These are phyloP conservation scores for Plectrocnemia conspersa DNA, from an alignment of 1,140 invertebrate species.

Conservation along the genomic window DNA sequence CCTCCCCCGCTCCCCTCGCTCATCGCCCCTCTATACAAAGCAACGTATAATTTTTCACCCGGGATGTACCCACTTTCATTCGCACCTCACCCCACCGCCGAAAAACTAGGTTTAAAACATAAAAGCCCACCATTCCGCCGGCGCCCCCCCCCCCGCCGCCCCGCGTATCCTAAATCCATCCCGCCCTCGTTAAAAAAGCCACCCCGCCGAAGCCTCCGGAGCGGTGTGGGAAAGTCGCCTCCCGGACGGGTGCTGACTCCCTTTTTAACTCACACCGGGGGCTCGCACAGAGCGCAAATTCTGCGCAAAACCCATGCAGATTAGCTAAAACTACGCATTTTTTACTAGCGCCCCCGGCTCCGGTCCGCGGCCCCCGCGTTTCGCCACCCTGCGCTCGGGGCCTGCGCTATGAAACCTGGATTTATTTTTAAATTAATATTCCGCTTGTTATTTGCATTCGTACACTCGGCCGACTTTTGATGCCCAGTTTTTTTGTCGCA, in stretches of 20 bases:
- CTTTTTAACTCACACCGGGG: constrained; percentile 20
- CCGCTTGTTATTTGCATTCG: constrained; percentile 34
- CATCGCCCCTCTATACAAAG: constrained; percentile 20
- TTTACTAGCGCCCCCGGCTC: constrained; percentile 42
- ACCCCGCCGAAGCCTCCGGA: constrained; percentile 13
- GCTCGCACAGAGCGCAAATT: constrained; percentile 30
- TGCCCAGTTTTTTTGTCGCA: no score
- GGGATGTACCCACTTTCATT: constrained; percentile 28
- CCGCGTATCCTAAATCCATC: constrained; percentile 34
- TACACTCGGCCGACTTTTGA: no score
- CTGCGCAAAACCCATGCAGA: constrained; percentile 45
- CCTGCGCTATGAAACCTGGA: constrained; percentile 25
- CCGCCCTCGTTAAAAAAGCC: constrained; percentile 35
- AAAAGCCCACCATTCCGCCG: constrained; percentile 20
- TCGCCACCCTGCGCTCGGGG: constrained; percentile 29
- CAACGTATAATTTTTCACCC: constrained; percentile 34
- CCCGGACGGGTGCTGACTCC: not conserved
- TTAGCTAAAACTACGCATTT: constrained; percentile 57
- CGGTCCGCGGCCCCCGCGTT: constrained; percentile 35
- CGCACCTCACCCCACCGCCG: constrained; percentile 26
- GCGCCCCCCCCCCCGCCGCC: constrained; percentile 8
- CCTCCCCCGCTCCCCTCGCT: not conserved
- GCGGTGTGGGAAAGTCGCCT: not conserved
- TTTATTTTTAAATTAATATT: constrained; percentile 36
- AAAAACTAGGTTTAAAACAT: constrained; percentile 36